Conservation (phyloP, 30 jellyfish, hydroid and myxozoan genomes). For the Mastigias papua region DNA sequence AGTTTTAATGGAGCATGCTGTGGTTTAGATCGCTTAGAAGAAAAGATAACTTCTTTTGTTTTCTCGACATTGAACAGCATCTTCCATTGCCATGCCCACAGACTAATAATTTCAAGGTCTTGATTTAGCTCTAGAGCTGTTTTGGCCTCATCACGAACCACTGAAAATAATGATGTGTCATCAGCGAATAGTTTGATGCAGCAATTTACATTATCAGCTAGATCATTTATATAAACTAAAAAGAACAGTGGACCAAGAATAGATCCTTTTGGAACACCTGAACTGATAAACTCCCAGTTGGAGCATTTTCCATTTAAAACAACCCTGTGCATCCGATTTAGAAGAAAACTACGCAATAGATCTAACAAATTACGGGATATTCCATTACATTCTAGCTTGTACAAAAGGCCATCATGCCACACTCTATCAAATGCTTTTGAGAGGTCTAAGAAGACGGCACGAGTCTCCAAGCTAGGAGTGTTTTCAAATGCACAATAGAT, state of each 20-base stretch:
- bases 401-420: background rate
- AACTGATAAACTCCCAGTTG: background rate
- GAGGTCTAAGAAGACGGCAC: constrained; percentile 5
- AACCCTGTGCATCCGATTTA: background rate
- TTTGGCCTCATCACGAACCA: no score
- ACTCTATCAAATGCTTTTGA: constrained; percentile 16
- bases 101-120: no score
- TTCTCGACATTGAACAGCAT: no score
- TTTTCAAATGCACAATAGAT: constrained; percentile 1
- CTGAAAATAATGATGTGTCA: no score
- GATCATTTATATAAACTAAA: constrained; percentile 1
- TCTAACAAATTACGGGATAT: constrained; percentile 1
- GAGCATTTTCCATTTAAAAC: background rate
- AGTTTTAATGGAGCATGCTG: no score
- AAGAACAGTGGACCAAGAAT: constrained; percentile 14
- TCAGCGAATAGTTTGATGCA: no score
- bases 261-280: constrained; percentile 10
- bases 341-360: background rate
- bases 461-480: constrained; percentile 14
- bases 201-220: background rate
- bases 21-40: no score
- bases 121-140: no score
- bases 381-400: constrained; percentile 19
- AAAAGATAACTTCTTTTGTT: no score
- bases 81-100: no score